Evolutionary conservation across 1,140 invertebrate species (phyloP).

Genomic region (Euwallacea fornicatus): DNA sequence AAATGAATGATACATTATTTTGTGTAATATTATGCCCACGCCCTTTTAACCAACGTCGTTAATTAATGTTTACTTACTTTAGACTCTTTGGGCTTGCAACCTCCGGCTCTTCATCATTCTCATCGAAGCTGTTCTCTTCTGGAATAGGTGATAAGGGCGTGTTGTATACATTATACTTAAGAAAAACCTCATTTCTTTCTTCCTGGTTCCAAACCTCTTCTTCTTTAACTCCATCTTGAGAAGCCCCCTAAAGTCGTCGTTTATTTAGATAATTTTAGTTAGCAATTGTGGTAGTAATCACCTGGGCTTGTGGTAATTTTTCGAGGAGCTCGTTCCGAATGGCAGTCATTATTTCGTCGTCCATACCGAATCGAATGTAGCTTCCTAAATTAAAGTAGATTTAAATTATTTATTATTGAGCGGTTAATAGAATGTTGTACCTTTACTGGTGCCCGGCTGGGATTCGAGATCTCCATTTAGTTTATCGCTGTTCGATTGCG

Average conservation of each 20-base stretch:
- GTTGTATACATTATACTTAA: constrained; percentile 61
- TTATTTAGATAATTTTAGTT: not conserved
- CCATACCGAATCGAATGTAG: constrained; percentile 62
- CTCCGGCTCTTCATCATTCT: constrained; percentile 28
- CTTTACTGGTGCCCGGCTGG: constrained; percentile 40
- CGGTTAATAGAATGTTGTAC: constrained; percentile 2
- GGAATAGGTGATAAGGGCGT: constrained; percentile 64
- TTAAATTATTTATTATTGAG: not conserved
- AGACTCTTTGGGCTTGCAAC: constrained; percentile 21
- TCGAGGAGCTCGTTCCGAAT: constrained; percentile 69
- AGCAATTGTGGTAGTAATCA: constrained; percentile 36
- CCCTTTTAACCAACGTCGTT: too few species aligned
- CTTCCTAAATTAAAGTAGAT: constrained; percentile 50
- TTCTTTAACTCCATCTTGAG: constrained; percentile 40
- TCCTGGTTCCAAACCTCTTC: constrained; percentile 48
- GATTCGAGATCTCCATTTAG: constrained; percentile 44
- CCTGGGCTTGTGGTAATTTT: constrained; percentile 70
- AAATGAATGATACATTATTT: too few species aligned
- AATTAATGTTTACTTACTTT: constrained; percentile 28
- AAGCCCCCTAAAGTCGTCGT: constrained; percentile 8
- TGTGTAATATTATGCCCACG: too few species aligned
- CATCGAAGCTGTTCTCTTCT: constrained; percentile 60
- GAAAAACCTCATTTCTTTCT: constrained; percentile 53
- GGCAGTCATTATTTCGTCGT: constrained; percentile 71
- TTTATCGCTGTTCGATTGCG: constrained; percentile 45